These are phyloP conservation scores for Geodia barretti DNA, from an alignment of 37 sponge, comb jelly and placozoan genomes.

Conservation along the genomic window DNA sequence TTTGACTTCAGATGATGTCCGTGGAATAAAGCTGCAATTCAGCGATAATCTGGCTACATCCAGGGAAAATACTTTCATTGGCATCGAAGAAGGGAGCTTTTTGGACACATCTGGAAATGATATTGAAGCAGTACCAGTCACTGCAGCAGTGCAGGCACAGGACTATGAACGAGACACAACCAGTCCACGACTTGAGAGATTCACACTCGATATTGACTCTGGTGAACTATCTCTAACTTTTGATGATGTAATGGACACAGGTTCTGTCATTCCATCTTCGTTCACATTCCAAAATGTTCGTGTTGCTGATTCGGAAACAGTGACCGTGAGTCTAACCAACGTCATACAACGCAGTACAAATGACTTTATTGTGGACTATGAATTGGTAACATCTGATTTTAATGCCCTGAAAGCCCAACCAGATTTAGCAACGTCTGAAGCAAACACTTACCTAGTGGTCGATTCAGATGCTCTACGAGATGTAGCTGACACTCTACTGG, in stretches of 20 bases:
- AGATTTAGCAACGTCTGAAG: conserved; percentile 43
- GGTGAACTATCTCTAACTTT: conserved; percentile 73
- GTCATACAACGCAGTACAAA: conserved; percentile 31
- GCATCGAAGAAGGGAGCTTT: conserved; percentile 43
- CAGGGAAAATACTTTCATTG: conserved; percentile 42
- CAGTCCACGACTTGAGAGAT: conserved; percentile 60
- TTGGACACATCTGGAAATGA: conserved; percentile 76
- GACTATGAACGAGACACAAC: conserved; percentile 64
- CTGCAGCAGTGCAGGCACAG: conserved; percentile 44
- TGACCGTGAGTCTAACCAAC: conserved; percentile 30
- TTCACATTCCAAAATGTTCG: conserved; percentile 70
- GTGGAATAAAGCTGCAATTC: conserved; percentile 67
- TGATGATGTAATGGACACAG: conserved; percentile 80
- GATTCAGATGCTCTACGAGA: conserved; percentile 55
- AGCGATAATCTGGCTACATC: conserved; percentile 59
- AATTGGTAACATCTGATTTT: conserved; percentile 41
- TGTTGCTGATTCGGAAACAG: conserved; percentile 10
- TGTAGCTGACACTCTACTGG: conserved; percentile 42
- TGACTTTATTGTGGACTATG: conserved; percentile 53
- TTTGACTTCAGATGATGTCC: conserved; percentile 74
- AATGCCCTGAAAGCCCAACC: conserved; percentile 65
- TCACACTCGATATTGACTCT: conserved; percentile 65
- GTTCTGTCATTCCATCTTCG: conserved; percentile 31
- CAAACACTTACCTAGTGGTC: conserved; percentile 75
- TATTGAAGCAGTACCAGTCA: conserved; percentile 8